Evolutionary conservation across 1,140 invertebrate genomes (phyloP).

Genomic region (Formica selysi): DNA sequence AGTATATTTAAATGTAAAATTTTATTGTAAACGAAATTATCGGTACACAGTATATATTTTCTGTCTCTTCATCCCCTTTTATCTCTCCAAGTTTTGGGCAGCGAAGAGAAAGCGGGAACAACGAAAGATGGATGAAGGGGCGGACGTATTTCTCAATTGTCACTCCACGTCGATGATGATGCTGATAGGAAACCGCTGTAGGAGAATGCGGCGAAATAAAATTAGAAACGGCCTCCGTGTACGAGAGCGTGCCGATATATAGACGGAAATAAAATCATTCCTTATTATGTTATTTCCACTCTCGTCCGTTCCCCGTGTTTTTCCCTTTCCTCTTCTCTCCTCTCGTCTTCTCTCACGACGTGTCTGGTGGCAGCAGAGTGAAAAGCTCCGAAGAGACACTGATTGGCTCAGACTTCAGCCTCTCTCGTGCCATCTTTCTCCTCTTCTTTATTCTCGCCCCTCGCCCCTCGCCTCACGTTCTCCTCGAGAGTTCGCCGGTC

Average conservation of each 20-base stretch:
- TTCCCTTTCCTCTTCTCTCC: neutral
- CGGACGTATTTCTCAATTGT: constrained; percentile 25
- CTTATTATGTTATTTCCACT: constrained; percentile 79
- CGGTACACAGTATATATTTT: neutral
- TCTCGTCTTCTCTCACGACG: constrained; percentile 12
- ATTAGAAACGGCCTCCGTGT: constrained; percentile 64
- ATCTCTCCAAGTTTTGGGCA: neutral
- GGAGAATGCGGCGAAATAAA: constrained; percentile 66
- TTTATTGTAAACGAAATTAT: constrained; percentile 3
- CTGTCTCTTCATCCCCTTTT: neutral
- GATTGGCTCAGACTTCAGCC: constrained; percentile 76
- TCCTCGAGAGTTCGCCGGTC: constrained; percentile 18
- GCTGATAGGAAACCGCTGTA: constrained; percentile 36
- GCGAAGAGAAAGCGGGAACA: constrained; percentile 9
- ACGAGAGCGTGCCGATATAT: constrained; percentile 63
- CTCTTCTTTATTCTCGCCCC: constrained; percentile 14
- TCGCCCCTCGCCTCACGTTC: neutral
- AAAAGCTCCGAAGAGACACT: constrained; percentile 74
- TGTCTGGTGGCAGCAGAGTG: constrained; percentile 43
- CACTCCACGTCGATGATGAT: constrained; percentile 29
- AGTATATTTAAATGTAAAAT: neutral
- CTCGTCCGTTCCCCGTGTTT: constrained; percentile 25
- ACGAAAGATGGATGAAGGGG: constrained; percentile 27
- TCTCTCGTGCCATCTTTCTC: constrained; percentile 48
- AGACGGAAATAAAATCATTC: constrained; percentile 80